A percentile compares a stretch with the other conserved stretches of the same genome.
phyloP scores from a whole-genome alignment of 2,888 invertebrate species.

The Spisula subtruncata region DNA sequence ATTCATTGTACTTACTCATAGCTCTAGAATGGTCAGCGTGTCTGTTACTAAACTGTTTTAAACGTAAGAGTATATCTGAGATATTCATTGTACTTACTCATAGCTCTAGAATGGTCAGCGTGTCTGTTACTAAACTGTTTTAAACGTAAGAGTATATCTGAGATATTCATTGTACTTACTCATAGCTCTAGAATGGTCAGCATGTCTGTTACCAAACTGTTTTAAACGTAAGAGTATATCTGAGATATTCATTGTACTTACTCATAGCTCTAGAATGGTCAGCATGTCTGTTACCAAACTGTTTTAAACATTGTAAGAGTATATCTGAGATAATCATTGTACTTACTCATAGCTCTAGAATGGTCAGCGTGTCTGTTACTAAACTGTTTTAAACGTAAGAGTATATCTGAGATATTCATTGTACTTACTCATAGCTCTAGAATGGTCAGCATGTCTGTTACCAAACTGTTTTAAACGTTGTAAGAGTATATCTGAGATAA shows the following conservation, averaged over 20 bases:
- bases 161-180: conserved; percentile 95
- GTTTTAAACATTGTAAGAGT: conserved; percentile 93
- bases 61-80: conserved; percentile 94
- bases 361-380: conserved; percentile 96
- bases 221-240: conserved; percentile 94
- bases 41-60: conserved; percentile 95
- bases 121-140: conserved; percentile 95
- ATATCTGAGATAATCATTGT: conserved; percentile 94
- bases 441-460: conserved; percentile 96
- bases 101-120: conserved; percentile 95
- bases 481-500: conserved; percentile 94
- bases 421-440: conserved; percentile 95
- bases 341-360: conserved; percentile 95
- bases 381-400: conserved; percentile 94
- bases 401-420: conserved; percentile 93
- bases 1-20: conserved; percentile 95
- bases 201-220: conserved; percentile 94
- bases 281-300: conserved; percentile 95
- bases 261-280: conserved; percentile 97
- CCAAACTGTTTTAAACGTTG: conserved; percentile 95
- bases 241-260: conserved; percentile 94
- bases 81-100: conserved; percentile 95
- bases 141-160: conserved; percentile 94
- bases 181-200: conserved; percentile 96
- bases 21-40: conserved; percentile 97